Conservation (phyloP, 2,888 invertebrate species). For the Aspidiotus destructor region DNA sequence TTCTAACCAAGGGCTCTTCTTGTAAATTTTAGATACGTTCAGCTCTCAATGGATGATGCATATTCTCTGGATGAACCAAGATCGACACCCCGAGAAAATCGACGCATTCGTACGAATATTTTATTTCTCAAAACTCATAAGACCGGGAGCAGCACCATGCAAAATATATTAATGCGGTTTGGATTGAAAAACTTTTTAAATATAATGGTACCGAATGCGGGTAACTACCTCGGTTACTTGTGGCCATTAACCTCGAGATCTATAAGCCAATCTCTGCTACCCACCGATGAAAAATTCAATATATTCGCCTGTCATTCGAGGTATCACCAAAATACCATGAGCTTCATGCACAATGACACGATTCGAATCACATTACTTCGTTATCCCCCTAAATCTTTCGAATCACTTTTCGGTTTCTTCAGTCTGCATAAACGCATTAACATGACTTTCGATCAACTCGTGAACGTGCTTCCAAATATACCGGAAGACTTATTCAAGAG, state of each 20-base stretch:
- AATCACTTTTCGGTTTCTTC: constrained; percentile 14
- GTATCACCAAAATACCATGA: constrained; percentile 34
- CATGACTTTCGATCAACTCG: constrained; percentile 3
- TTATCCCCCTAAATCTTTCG: constrained; percentile 13
- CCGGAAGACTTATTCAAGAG: neutral
- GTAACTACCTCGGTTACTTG: constrained; percentile 37
- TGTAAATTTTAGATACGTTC: too few relatives aligned
- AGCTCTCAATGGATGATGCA: too few relatives aligned
- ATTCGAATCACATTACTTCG: constrained; percentile 5
- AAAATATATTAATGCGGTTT: constrained; percentile 38
- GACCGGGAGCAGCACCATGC: constrained; percentile 38
- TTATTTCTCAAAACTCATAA: constrained; percentile 39
- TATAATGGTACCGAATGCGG: constrained; percentile 36
- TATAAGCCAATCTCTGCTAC: constrained; percentile 33
- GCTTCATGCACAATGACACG: constrained; percentile 31
- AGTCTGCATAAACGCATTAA: neutral
- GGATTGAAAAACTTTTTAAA: constrained; percentile 35
- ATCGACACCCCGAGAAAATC: too few relatives aligned
- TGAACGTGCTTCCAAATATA: neutral
- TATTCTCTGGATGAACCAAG: too few relatives aligned
- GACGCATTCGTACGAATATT: constrained; percentile 26
- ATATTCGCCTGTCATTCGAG: constrained; percentile 38
- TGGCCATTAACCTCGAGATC: constrained; percentile 33
- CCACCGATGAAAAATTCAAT: constrained; percentile 36
- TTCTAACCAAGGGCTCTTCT: too few relatives aligned